phyloP scores from a whole-genome alignment of 2,888 invertebrate species.

The Harmothoe impar region DNA sequence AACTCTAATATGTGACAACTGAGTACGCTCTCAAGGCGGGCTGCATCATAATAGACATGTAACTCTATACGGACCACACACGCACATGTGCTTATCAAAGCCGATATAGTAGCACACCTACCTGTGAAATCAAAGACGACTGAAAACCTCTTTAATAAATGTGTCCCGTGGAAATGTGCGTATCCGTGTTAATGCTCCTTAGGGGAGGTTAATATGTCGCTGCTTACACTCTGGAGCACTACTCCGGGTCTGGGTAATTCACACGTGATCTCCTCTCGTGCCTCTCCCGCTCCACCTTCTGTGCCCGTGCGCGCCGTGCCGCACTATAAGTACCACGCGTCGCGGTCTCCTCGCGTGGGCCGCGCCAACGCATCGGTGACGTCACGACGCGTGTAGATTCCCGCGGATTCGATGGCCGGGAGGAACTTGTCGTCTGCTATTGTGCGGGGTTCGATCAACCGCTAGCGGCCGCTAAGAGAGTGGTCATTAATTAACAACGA shows the following conservation, averaged over 20 bases:
- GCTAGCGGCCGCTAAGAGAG: too few species aligned
- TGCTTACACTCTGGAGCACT: neutral
- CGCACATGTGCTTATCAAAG: too few species aligned
- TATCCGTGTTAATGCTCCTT: neutral
- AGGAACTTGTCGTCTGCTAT: too few species aligned
- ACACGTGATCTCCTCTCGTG: neutral
- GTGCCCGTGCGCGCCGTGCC: neutral
- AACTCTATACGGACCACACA: too few species aligned
- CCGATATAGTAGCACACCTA: too few species aligned
- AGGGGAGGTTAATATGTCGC: neutral
- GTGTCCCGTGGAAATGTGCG: neutral
- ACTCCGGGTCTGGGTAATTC: neutral
- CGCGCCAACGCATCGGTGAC: constrained; percentile 19
- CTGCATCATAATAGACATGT: too few species aligned
- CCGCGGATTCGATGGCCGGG: neutral
- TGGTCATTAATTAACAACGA: too few species aligned
- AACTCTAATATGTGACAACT: too few species aligned
- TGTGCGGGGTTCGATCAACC: too few species aligned
- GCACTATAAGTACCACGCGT: neutral
- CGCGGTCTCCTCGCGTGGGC: neutral
- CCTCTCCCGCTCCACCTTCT: neutral
- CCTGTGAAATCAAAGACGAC: neutral
- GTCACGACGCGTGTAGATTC: neutral
- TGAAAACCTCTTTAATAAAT: neutral
- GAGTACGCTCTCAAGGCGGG: too few species aligned